Conservation (phyloP, 2,888 invertebrate species). For the Leptogaster cylindrica region DNA sequence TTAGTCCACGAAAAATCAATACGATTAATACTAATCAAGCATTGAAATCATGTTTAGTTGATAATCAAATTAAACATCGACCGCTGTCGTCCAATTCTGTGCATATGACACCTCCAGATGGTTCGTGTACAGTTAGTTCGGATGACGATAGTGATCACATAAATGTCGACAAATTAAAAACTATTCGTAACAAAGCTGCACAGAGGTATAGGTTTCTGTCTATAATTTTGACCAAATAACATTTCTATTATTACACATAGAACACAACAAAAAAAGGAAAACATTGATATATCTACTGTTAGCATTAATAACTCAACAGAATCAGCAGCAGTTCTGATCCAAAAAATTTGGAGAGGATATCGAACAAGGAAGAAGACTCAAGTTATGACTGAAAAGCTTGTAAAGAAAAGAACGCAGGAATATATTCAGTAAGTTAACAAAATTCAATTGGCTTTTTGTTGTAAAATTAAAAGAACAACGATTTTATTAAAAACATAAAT, state of each 20-base stretch:
- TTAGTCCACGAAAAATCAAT: slow-evolving; percentile 57
- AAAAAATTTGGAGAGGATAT: slow-evolving; percentile 87
- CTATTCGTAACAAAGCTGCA: slow-evolving; percentile 69
- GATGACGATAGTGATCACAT: slow-evolving; percentile 72
- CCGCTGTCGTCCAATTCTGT: slow-evolving; percentile 51
- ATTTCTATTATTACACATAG: slow-evolving; percentile 44
- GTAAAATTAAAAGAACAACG: not conserved
- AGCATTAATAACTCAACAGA: slow-evolving; percentile 55
- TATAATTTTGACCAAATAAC: not conserved
- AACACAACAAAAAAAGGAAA: slow-evolving; percentile 55
- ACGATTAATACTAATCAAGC: slow-evolving; percentile 11
- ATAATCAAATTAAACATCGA: slow-evolving; percentile 52
- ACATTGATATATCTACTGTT: slow-evolving; percentile 51
- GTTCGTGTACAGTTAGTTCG: slow-evolving; percentile 60
- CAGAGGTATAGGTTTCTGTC: slow-evolving; percentile 56
- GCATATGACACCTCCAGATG: slow-evolving; percentile 57
- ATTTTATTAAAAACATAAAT: not conserved
- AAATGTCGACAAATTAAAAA: slow-evolving; percentile 71
- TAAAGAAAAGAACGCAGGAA: slow-evolving; percentile 79
- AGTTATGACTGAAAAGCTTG: slow-evolving; percentile 70
- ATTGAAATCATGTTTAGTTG: slow-evolving; percentile 41
- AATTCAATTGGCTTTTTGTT: not conserved
- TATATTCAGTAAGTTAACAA: slow-evolving; percentile 81
- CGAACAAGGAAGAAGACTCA: slow-evolving; percentile 70
- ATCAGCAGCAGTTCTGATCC: slow-evolving; percentile 77